phyloP scores from a whole-genome alignment of 2,113 vertebrate species.

The Tapirus terrestris region DNA sequence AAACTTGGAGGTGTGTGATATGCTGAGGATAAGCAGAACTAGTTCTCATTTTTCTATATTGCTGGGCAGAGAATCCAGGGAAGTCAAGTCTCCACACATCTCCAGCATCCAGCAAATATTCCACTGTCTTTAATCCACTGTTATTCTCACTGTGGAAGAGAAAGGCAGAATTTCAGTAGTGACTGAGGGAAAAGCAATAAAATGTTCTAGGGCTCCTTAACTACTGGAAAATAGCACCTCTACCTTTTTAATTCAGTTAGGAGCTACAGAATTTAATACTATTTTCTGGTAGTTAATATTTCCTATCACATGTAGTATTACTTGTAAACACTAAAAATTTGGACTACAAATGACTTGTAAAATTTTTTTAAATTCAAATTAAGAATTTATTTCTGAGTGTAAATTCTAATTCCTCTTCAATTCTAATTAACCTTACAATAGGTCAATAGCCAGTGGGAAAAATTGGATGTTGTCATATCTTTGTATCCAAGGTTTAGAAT shows the following conservation, averaged over 20 bases:
- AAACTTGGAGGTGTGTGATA: background rate
- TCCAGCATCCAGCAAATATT: background rate
- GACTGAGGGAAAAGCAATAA: background rate
- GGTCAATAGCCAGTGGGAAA: background rate
- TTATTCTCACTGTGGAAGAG: conserved; percentile 1
- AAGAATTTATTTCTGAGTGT: background rate
- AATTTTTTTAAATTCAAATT: background rate
- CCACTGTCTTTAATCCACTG: background rate
- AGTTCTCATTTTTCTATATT: background rate
- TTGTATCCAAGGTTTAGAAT: conserved; percentile 21
- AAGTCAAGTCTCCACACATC: background rate
- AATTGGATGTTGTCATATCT: background rate
- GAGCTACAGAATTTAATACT: background rate
- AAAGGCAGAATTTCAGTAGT: background rate
- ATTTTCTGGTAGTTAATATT: background rate
- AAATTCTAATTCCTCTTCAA: background rate
- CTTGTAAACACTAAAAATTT: background rate
- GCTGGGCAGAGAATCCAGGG: background rate
- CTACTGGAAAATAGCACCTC: background rate
- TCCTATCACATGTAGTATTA: background rate
- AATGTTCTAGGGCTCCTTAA: background rate
- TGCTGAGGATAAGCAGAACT: background rate
- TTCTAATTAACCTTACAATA: background rate
- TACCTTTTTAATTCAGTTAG: background rate
- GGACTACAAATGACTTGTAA: background rate